phyloP scores from a whole-genome alignment of 92 coral and sea anemone species.

The Parazoanthus atlanticus region DNA sequence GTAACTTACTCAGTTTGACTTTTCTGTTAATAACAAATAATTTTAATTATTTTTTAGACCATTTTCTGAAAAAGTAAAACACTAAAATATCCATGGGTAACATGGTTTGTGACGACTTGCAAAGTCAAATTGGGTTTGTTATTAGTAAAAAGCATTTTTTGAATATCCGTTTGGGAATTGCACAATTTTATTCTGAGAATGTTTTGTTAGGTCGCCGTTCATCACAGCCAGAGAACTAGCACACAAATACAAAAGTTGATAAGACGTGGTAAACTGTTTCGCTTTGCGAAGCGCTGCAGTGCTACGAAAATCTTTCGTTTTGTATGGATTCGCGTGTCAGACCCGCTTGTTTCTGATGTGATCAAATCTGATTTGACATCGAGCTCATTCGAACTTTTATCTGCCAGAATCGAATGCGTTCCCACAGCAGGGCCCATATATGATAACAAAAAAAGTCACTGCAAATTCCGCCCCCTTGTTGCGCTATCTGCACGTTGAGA shows the following conservation, averaged over 20 bases:
- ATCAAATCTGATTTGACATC: not conserved
- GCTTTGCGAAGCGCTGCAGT: not conserved
- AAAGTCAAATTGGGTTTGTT: no score
- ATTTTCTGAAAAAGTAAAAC: not conserved
- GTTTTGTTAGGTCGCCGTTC: conserved; percentile 4
- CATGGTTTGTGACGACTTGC: not conserved
- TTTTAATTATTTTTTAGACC: not conserved
- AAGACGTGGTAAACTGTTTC: not conserved
- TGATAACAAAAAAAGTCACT: not conserved
- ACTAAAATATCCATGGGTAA: not conserved
- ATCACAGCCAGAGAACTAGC: not conserved
- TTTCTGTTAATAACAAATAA: not conserved
- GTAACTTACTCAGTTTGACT: not conserved
- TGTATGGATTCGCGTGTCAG: not conserved
- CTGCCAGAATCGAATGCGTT: not conserved
- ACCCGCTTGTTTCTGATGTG: not conserved
- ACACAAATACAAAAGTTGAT: not conserved
- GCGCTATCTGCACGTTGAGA: not conserved
- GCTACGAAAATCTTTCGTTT: not conserved
- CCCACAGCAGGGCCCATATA: conserved; percentile 12
- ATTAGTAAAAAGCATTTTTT: not conserved
- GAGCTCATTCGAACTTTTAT: not conserved
- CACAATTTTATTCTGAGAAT: not conserved
- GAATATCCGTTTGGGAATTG: not conserved
- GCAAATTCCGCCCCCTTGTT: not conserved